Base-by-base conservation (phyloP, 2,797 vertebrate species). In the Thalassophryne amazonica region DNA sequence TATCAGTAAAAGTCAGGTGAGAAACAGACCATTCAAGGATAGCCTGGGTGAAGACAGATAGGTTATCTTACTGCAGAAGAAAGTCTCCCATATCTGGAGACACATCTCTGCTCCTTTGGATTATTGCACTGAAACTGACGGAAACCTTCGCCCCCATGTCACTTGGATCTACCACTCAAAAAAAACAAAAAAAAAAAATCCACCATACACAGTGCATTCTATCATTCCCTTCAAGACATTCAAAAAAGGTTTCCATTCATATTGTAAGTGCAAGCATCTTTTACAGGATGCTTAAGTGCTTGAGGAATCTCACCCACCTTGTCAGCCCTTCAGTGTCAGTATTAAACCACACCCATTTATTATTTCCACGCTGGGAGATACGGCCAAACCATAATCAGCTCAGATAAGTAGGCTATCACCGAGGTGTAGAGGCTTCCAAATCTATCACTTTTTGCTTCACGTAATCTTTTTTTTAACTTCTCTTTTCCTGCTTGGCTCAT, bases 291-390 rank as follows among this genome's bases (percentile, higher is more conserved):
- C 48, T 50, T 59, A 69, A 64, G 50, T 76, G 69, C 68, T 60
- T 11, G 53, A 71, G 25, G 57, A 74, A 75, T 70, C 47, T 57
- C 65, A 57, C 60, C 46, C 45, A 80, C 61, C 58, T 78, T 31
- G 62, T 75, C 63, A 71, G 69, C 64, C 50, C 76, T 83, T 84
- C 72, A 75, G 63, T 52, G 43, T 61, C 52, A 52, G 64, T 73
- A 83, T 75, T 80, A 81, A 75, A 56, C 42, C 47, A 11, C 15
- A 21, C 6, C 7, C 28, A 33, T 13, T 7, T 40, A 39, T 51
- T 62, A 70, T 65, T 47, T 63, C 51, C 55, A 45, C 32, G 39
- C 60, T 49, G 40, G 40, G 60, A 81, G 73, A 73, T 70, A 69
- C 41, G 49, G 24, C 54, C 22, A 59, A 48, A 64, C 52, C 31